These are phyloP conservation scores for Sesia bembeciformis DNA, from an alignment of 2,888 invertebrate genomes.

Conservation along the genomic window DNA sequence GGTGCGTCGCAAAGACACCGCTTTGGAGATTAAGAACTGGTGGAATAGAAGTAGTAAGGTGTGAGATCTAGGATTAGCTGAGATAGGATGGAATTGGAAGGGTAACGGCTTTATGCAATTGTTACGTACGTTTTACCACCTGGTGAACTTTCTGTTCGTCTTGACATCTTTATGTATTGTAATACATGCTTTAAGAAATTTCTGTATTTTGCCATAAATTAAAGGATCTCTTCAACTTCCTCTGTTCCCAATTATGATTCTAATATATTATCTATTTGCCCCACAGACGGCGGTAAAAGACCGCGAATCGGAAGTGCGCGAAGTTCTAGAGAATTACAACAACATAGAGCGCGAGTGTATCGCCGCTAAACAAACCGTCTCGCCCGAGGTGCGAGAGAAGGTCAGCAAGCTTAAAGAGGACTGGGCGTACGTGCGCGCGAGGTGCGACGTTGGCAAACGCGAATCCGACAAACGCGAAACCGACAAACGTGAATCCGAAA, in stretches of 20 bases:
- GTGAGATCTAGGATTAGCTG: too few relatives aligned
- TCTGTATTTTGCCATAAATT: background rate
- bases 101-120: too few relatives aligned
- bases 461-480: too few relatives aligned
- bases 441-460: constrained; percentile 4
- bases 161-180: too few relatives aligned
- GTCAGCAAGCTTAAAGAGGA: constrained; percentile 64
- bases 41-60: too few relatives aligned
- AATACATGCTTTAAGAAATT: background rate
- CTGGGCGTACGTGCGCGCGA: constrained; percentile 43
- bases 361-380: constrained; percentile 36
- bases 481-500: background rate
- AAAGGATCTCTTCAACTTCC: background rate
- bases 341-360: constrained; percentile 73
- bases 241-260: background rate
- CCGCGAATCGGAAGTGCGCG: constrained; percentile 75
- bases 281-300: constrained; percentile 30
- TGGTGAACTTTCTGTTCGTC: too few relatives aligned
- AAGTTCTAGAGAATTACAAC: constrained; percentile 77
- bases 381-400: constrained; percentile 47
- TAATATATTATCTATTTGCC: background rate
- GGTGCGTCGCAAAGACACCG: too few relatives aligned
- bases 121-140: too few relatives aligned
- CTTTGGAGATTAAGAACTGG: too few relatives aligned
- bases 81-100: too few relatives aligned